Evolutionary conservation across 2,797 vertebrate genomes (phyloP), one percentile per base, ranked within the genome.

Genomic region (Champsocephalus gunnari): DNA sequence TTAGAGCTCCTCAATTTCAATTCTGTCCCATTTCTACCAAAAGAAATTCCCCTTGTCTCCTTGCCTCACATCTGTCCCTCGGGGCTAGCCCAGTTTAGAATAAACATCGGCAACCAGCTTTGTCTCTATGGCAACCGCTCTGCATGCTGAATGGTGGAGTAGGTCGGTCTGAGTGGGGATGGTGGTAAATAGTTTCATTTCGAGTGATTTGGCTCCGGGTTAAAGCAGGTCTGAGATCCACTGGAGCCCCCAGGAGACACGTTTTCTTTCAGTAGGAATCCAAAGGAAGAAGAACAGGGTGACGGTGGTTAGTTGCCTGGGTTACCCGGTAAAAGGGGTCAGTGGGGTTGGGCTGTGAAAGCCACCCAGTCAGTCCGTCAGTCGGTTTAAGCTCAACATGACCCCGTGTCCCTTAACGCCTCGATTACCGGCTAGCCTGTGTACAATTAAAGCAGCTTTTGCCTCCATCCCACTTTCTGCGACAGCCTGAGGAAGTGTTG

Each of bases 111-210:
- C 88, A 82, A 67, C 86, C 74, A 55, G 91, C 78, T 92, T 93
- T 84, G 92, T 94, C 83, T 91, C 94, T 89, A 94, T 94, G 92
- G 92, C 92, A 94, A 95, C 94, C 75, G 75, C 84, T 81, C 79
- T 55, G 19, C 79, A 84, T 84, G 79, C 83, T 72, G 74, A 82
- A 82, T 12, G 3, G 76, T 77, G 43, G 56, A 62, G 67, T 10
- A 57, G 71, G 75, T 41, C 63, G 61, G 59, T 71, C 54, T 49
- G 24, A 41, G 51, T 58, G 55, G 38, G 6, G 9, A 21, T 65
- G 75, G 38, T 80, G 66, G 48, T 70, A 43, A 72, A 75, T 57
- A 51, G 19, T 75, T 41, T 71, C 66, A 32, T 71, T 64, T 62
- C 19, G 55, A 28, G 57, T 54, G 67, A 78, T 80, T 63, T 59